Evolutionary conservation across 1,140 invertebrate species (phyloP), one percentile per base, ranked within the genome.

Genomic region (Lepidurus arcticus): DNA sequence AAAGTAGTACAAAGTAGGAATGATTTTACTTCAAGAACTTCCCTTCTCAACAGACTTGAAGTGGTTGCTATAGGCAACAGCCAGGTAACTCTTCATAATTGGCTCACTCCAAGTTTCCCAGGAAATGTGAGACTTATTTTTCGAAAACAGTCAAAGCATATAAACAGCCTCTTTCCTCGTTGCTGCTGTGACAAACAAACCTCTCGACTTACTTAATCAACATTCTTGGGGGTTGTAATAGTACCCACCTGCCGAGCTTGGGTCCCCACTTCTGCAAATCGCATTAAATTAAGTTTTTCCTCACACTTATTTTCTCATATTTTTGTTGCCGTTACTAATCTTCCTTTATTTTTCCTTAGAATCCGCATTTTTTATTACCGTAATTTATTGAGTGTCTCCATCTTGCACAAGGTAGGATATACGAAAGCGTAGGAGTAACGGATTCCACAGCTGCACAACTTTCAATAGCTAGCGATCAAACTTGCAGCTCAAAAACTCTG

Each of bases 51-150:
- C 53, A 13, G 53, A 13, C 53, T 65, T 9, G 13, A 16, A 65
- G 53, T 65, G 53, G 53, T 65, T 65, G 53, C 53, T 65, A 65
- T n/a, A 21, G 45, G 53, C 53, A 65, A 65, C 53, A 13, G 16
- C 53, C 53, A 65, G 53, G 53, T 65, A 65, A 65, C 53, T 65
- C 16, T 65, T 65, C 53, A 65, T 65, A 65, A 65, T 65, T 65
- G 53, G n/a, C 53, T 65, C 53, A 7, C n/a, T 65, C 21, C 8
- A 13, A 65, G 53, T 21, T 65, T 65, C 53, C 53, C 21, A 65
- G n/a, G 13, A 65, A 65, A 65, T 65, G 53, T 1, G 21, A 65
- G 53, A 1, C 21, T 65, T 65, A 65, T 65, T 65, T 21, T 65
- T 65, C 47, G 47, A n/a, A 13, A n/a, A 65, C 47, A 5, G 21